A percentile compares a stretch with the other conserved stretches of the same genome.
phyloP scores from a whole-genome alignment of 2,888 invertebrate genomes.

The Sarcophaga subvicina region DNA sequence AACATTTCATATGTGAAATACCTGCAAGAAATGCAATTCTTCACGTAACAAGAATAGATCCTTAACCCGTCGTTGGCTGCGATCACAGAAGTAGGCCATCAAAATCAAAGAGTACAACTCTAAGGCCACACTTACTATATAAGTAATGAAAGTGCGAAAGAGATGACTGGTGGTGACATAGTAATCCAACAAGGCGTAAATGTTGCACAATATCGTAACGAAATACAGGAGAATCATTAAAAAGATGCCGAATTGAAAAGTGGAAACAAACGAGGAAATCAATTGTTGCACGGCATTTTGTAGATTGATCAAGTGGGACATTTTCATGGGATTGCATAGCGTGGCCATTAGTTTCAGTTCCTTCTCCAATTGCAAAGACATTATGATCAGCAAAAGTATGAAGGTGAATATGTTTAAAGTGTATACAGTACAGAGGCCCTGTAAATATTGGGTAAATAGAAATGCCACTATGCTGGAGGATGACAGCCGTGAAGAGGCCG shows the following conservation, averaged over 20 bases:
- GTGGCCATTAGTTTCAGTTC: slow-evolving; percentile 38
- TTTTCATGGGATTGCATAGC: slow-evolving; percentile 17
- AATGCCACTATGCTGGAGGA: slow-evolving; percentile 73
- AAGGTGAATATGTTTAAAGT: slow-evolving; percentile 73
- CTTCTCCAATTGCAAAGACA: slow-evolving; percentile 72
- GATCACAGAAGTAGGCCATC: slow-evolving; percentile 72
- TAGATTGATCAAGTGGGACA: slow-evolving; percentile 62
- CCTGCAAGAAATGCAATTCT: slow-evolving; percentile 65
- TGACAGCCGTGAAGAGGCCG: slow-evolving; percentile 70
- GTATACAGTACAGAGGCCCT: slow-evolving; percentile 74
- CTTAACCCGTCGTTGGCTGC: slow-evolving; percentile 70
- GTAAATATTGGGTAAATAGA: slow-evolving; percentile 74
- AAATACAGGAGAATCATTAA: slow-evolving; percentile 75
- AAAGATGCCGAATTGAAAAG: slow-evolving; percentile 75
- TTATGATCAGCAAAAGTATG: slow-evolving; percentile 73
- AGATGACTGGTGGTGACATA: slow-evolving; percentile 73
- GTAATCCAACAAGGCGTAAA: slow-evolving; percentile 78
- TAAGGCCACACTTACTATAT: slow-evolving; percentile 71
- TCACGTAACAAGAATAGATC: slow-evolving; percentile 70
- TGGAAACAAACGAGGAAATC: slow-evolving; percentile 61
- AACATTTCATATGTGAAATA: slow-evolving; percentile 67
- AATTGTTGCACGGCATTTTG: slow-evolving; percentile 70
- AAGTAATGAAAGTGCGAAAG: slow-evolving; percentile 75
- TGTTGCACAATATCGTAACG: slow-evolving; percentile 76
- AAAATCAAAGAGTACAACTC: slow-evolving; percentile 74